Evolutionary conservation across 2,113 vertebrate species (phyloP).

Genomic region (Megalops atlanticus): DNA sequence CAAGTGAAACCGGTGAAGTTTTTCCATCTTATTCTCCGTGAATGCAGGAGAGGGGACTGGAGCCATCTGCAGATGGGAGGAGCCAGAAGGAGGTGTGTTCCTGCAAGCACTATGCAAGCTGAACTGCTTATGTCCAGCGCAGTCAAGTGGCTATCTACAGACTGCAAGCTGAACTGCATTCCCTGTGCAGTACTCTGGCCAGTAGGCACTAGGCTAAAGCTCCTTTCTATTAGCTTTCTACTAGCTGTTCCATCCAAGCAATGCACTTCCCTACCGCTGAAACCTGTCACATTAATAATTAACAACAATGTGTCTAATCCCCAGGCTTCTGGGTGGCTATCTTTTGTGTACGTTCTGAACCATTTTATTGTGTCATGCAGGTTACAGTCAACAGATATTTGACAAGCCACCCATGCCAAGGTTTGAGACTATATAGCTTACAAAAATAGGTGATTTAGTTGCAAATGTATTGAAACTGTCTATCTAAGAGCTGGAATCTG

Average conservation of each 20-base stretch:
- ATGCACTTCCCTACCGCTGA: conserved; percentile 7
- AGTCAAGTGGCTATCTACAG: background rate
- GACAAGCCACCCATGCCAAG: too few species aligned
- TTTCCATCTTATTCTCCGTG: background rate
- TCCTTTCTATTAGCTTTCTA: background rate
- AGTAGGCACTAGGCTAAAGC: background rate
- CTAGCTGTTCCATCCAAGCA: background rate
- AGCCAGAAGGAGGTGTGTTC: conserved; percentile 20
- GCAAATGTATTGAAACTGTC: background rate
- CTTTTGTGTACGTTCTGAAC: background rate
- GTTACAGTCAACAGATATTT: conserved; percentile 3
- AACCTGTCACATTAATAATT: conserved; percentile 34
- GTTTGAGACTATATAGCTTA: too few species aligned
- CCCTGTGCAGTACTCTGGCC: background rate
- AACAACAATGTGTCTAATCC: conserved; percentile 20
- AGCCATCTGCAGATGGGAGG: too few species aligned
- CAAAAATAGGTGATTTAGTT: background rate
- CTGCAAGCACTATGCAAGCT: conserved; percentile 5
- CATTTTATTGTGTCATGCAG: background rate
- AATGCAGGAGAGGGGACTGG: background rate
- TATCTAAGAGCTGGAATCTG: too few species aligned
- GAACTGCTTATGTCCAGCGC: conserved; percentile 5
- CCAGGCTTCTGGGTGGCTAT: background rate
- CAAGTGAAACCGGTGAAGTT: background rate
- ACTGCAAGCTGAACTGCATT: background rate